Conservation (phyloP, 2,113 vertebrate species). For the Conger conger region DNA sequence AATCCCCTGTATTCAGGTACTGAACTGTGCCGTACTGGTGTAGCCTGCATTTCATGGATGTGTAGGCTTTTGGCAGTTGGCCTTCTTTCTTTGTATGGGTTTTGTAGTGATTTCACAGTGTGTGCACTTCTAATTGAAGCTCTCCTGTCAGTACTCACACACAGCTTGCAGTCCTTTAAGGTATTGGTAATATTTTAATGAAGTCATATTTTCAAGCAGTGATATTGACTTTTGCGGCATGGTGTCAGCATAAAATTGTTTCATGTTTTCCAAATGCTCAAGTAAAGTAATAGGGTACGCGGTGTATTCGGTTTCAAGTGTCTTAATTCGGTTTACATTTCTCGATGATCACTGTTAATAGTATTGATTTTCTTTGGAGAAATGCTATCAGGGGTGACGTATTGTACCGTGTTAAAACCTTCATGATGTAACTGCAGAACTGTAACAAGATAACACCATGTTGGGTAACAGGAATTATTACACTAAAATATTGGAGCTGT, state of each 20-base stretch:
- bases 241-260: neutral
- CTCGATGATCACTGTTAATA: slow-evolving; percentile 50
- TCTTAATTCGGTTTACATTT: slow-evolving; percentile 14
- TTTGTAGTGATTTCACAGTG: neutral
- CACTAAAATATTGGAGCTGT: slow-evolving; percentile 43
- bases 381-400: slow-evolving; percentile 47
- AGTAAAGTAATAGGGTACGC: neutral
- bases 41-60: neutral
- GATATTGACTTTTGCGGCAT: neutral
- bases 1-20: neutral
- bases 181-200: neutral
- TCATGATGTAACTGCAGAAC: slow-evolving; percentile 33
- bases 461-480: slow-evolving; percentile 34
- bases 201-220: neutral
- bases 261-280: neutral
- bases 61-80: neutral
- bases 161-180: neutral
- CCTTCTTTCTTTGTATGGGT: neutral
- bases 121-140: neutral
- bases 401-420: slow-evolving; percentile 40
- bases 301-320: neutral
- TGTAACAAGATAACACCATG: slow-evolving; percentile 29
- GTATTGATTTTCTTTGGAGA: slow-evolving; percentile 61
- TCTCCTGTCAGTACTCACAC: neutral
- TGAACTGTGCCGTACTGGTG: neutral